phyloP scores from a whole-genome alignment of 2,888 invertebrate species.

The Acleris laterana region DNA sequence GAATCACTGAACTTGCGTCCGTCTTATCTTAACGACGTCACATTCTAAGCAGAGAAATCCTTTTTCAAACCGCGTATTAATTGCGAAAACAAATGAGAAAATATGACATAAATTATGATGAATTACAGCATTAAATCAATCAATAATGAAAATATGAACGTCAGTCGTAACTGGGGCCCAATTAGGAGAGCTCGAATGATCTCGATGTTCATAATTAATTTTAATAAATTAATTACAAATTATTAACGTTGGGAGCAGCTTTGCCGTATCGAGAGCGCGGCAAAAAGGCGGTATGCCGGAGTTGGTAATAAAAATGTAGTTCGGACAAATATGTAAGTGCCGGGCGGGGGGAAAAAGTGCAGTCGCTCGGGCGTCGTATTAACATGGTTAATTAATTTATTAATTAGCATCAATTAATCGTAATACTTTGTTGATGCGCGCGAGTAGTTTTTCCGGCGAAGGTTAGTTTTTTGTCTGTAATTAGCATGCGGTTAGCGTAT shows the following conservation, averaged over 20 bases:
- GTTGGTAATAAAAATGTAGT: constrained; percentile 65
- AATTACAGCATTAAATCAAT: constrained; percentile 55
- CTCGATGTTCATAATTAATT: constrained; percentile 57
- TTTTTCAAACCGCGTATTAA: constrained; percentile 50
- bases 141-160: constrained; percentile 53
- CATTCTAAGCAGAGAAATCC: constrained; percentile 51
- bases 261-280: constrained; percentile 52
- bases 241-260: constrained; percentile 55
- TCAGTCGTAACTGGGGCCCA: constrained; percentile 59
- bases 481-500: constrained; percentile 57
- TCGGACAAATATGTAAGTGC: constrained; percentile 63
- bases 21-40: constrained; percentile 52
- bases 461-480: constrained; percentile 61
- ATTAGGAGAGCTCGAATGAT: constrained; percentile 56
- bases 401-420: constrained; percentile 81
- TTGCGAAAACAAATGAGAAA: constrained; percentile 58
- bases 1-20: constrained; percentile 44
- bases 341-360: constrained; percentile 61
- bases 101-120: constrained; percentile 66
- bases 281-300: constrained; percentile 67
- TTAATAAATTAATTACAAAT: constrained; percentile 70
- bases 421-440: constrained; percentile 66
- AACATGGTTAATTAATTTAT: constrained; percentile 82
- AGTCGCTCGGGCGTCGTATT: constrained; percentile 71
- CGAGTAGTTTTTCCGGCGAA: constrained; percentile 71